A percentile compares a stretch with the other conserved stretches of the same genome.
Conservation (phyloP, 2,797 vertebrate species). For the Hybognathus amarus region DNA sequence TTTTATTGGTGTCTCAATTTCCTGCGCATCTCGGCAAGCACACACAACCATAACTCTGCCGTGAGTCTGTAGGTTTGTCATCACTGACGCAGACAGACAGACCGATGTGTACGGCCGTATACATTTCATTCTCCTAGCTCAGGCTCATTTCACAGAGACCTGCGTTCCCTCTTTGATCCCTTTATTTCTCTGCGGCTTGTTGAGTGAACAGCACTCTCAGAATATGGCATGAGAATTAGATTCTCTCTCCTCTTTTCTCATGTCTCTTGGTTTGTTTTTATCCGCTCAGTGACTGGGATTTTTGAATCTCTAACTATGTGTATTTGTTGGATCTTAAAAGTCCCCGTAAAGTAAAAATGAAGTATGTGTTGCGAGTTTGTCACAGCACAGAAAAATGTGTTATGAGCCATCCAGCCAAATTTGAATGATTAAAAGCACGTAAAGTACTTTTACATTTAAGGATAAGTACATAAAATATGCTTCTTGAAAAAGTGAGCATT, state of each 20-base stretch:
- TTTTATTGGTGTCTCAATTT: slow-evolving; percentile 42
- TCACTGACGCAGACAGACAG: not conserved
- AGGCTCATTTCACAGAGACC: not conserved
- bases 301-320: slow-evolving; percentile 22
- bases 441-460: too few relatives aligned
- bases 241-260: not conserved
- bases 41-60: slow-evolving; percentile 22
- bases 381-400: too few relatives aligned
- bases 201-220: slow-evolving; percentile 26
- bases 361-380: too few relatives aligned
- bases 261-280: slow-evolving; percentile 11
- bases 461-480: too few relatives aligned
- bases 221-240: slow-evolving; percentile 17
- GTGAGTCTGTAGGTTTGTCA: not conserved
- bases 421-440: too few relatives aligned
- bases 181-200: slow-evolving; percentile 36
- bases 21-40: slow-evolving; percentile 19
- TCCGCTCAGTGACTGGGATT: slow-evolving; percentile 25
- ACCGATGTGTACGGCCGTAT: slow-evolving; percentile 11
- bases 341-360: too few relatives aligned
- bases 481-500: too few relatives aligned
- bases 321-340: not conserved
- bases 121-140: slow-evolving; percentile 29
- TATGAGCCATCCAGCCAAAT: too few relatives aligned
- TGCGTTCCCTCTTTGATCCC: slow-evolving; percentile 37